These are phyloP conservation scores for Gila robusta DNA, from an alignment of 2,797 vertebrate species.

Conservation along the genomic window DNA sequence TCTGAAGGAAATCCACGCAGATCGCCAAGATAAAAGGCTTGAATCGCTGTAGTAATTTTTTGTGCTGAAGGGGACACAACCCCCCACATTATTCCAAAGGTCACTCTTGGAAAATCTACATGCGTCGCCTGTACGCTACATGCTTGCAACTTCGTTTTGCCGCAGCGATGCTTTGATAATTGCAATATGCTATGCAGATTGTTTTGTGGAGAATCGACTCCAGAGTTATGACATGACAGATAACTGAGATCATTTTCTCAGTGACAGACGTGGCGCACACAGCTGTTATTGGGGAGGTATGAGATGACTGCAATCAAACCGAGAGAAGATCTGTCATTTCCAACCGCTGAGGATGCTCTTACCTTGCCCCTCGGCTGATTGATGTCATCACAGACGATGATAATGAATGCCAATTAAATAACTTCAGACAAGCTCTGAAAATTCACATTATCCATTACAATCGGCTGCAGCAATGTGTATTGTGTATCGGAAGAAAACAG, in stretches of 20 bases:
- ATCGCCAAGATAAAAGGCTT: slow-evolving; percentile 21
- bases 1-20: slow-evolving; percentile 4
- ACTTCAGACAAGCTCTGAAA: slow-evolving; percentile 41
- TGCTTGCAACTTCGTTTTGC: slow-evolving; percentile 3
- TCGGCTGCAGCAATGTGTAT: not conserved
- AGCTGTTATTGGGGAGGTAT: slow-evolving; percentile 46
- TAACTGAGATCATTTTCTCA: slow-evolving; percentile 24
- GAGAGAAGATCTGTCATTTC: slow-evolving; percentile 56
- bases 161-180: not conserved
- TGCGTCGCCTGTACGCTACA: not conserved
- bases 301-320: slow-evolving; percentile 60
- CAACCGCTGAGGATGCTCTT: slow-evolving; percentile 51
- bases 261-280: slow-evolving; percentile 29
- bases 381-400: slow-evolving; percentile 56
- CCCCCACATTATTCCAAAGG: slow-evolving; percentile 30
- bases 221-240: slow-evolving; percentile 19
- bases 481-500: not conserved
- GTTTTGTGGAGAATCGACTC: slow-evolving; percentile 26
- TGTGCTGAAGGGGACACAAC: slow-evolving; percentile 10
- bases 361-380: slow-evolving; percentile 55
- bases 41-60: slow-evolving; percentile 38
- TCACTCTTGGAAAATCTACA: slow-evolving; percentile 23
- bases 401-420: slow-evolving; percentile 45
- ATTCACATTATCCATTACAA: not conserved
- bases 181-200: slow-evolving; percentile 17